Evolutionary conservation across 2,888 invertebrate species (phyloP), one percentile per base, ranked within the genome.

Genomic region (Lampropteryx suffumata): DNA sequence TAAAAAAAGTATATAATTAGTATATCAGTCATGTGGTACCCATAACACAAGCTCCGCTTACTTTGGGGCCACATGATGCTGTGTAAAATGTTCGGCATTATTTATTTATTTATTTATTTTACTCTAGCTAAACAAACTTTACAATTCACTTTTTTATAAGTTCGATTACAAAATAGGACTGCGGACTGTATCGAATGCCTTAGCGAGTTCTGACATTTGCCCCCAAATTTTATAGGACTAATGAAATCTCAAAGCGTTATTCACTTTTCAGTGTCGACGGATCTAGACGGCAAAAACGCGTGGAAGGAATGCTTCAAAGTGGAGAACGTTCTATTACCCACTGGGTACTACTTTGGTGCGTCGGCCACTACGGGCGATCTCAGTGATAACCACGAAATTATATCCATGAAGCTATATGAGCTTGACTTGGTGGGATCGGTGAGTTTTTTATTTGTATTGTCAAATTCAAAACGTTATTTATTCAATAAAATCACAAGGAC

Each of bases 281-380:
- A 99, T 82, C 92, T 98, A 36, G 97, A 97, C 62, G 97, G 96
- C 70, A 96, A 96, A 79, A 96, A 95, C 66, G 95, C 95, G 0
- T 99, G 99, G 98, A 96, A 97, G 71, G 95, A 95, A 70, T 99
- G 99, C 73, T 94, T 99, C 68, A 92, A 92, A 45, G 98, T 98
- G 0, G 92, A 94, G 64, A 97, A 97, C 36, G 96, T 99, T 0
- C 92, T 94, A 52, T 90, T 99, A 7, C 99, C 99, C 0, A 98
- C 98, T 0, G 98, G 98, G 0, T 99, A 99, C 85, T 98, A 92
- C 85, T 95, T 98, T 79, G 99, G 99, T 1, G 91, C 97, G 3
- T 95, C 98, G 0, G 98, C 99, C 0, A 98, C 98, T 0, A 99
- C 99, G 0, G 99, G 99, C 1, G 99, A 99, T 79, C 90, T 99